phyloP scores from a whole-genome alignment of 2,888 invertebrate species.

The Vandiemenella viatica region DNA sequence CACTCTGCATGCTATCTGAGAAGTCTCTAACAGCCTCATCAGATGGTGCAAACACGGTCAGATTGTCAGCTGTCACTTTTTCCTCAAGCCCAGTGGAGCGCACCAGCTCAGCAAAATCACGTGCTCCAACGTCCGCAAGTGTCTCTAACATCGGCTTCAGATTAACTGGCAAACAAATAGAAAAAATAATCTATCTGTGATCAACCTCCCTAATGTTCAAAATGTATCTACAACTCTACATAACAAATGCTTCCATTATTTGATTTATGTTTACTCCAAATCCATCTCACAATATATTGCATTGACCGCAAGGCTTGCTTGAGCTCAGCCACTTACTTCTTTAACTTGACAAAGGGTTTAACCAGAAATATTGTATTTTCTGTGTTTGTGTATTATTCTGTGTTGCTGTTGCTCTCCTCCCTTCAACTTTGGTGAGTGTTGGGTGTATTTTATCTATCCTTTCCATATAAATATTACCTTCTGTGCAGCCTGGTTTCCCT shows the following conservation, averaged over 20 bases:
- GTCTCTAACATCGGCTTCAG: conserved; percentile 40
- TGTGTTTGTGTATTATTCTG: no score
- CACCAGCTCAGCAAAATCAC: conserved; percentile 40
- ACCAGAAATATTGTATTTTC: no score
- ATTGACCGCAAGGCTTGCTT: no score
- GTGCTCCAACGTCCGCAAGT: conserved; percentile 38
- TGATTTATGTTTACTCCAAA: no score
- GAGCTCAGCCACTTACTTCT: no score
- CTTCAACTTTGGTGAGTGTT: no score
- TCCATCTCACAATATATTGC: no score
- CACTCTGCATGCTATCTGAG: conserved; percentile 28
- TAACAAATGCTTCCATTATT: no score
- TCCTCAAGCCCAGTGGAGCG: conserved; percentile 35
- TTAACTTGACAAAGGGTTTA: no score
- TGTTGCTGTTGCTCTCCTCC: no score
- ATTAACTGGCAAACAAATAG: conserved; percentile 30
- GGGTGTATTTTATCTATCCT: no score
- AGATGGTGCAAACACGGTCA: conserved; percentile 34
- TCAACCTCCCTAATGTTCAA: background rate
- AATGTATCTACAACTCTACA: no score
- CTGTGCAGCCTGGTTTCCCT: conserved; percentile 31
- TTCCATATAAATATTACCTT: conserved; percentile 26
- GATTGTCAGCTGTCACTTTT: conserved; percentile 35
- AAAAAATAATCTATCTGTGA: background rate
- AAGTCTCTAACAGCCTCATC: conserved; percentile 29